phyloP scores from a whole-genome alignment of 2,113 vertebrate species.

The Cebidichthys violaceus region DNA sequence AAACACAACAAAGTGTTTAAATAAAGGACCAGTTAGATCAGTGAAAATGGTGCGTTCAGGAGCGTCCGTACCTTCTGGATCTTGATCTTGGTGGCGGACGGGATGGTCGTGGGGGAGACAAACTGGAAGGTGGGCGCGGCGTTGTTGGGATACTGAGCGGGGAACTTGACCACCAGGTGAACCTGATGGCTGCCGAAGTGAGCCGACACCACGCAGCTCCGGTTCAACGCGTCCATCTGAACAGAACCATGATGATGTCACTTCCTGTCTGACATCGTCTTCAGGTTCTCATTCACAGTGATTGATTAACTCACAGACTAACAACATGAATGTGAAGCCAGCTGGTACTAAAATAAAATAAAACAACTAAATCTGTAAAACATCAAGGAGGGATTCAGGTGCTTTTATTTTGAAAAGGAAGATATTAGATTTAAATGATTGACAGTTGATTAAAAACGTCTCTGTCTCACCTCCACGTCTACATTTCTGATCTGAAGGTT shows the following conservation, averaged over 20 bases:
- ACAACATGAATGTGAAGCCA: background rate
- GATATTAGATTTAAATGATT: background rate
- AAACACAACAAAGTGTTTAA: background rate
- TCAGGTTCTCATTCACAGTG: background rate
- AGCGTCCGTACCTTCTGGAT: slow-evolving; percentile 91
- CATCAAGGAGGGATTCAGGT: background rate
- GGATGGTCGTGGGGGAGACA: slow-evolving; percentile 93
- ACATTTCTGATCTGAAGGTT: slow-evolving; percentile 98
- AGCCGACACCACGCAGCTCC: slow-evolving; percentile 94
- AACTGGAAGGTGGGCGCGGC: slow-evolving; percentile 97
- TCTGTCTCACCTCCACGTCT: slow-evolving; percentile 91
- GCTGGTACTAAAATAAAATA: background rate
- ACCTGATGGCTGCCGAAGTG: slow-evolving; percentile 93
- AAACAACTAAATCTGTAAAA: background rate
- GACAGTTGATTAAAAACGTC: background rate
- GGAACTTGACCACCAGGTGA: slow-evolving; percentile 96
- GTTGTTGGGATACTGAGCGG: slow-evolving; percentile 96
- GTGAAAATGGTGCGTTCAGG: background rate
- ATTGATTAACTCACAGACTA: background rate
- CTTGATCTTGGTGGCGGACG: slow-evolving; percentile 93
- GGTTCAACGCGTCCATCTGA: slow-evolving; percentile 95
- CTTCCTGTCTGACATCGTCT: background rate
- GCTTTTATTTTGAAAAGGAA: background rate
- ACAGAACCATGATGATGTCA: background rate
- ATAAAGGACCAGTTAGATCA: no score